Base-by-base conservation (phyloP, 53 echinoderm and acorn worm genomes). In the Astropecten irregularis region DNA sequence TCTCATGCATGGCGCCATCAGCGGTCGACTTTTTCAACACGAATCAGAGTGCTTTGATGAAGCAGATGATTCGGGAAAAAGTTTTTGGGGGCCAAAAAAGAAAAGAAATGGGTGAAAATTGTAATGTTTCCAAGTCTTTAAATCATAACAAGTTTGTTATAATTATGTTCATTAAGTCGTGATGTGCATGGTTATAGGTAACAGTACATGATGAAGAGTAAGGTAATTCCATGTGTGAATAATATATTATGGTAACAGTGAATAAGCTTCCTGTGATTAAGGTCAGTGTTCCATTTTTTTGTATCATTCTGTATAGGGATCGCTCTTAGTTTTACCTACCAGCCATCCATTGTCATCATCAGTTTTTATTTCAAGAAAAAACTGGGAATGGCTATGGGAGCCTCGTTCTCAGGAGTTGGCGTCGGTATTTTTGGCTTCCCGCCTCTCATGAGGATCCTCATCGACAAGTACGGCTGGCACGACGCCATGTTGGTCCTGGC, bases 291-390 rank as follows among this genome's bases (percentile, higher is more conserved):
- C n/a, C n/a, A n/a, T 66, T 33, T 10, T 35, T 33, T 66, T 8
- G 30, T 66, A 10, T 7, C 9, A 6, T 9, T 21, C n/a, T 9
- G n/a, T 57, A 18, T 21, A 84, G 84, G 84, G 3, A 44, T 84
- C 40, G 84, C 71, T 19, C 71, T 84, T 22, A 72, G 84, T 40
- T 58, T 84, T 51, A 68, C 56, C 31, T 71, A 84, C 73, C 66
- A 72, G 84, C 84, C 84, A 18, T 71, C 84, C 25, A 47, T 84
- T 29, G 68, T 73, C 53, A 84, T 84, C 44, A 35, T 84, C 8
- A 84, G 73, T 44, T 55, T 56, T 20, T 39, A 73, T 58, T 84
- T 84, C 61, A 71, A 84, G 11, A 9, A 26, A 3, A 71, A 40
- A 57, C 40, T 84, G 28, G 84, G 54, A 20, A 68, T 59, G 9